Percentiles rank a stretch among this genome's conserved stretches.
Conservation (phyloP, 2,113 vertebrate genomes). For the Hippocampus guttulatus region DNA sequence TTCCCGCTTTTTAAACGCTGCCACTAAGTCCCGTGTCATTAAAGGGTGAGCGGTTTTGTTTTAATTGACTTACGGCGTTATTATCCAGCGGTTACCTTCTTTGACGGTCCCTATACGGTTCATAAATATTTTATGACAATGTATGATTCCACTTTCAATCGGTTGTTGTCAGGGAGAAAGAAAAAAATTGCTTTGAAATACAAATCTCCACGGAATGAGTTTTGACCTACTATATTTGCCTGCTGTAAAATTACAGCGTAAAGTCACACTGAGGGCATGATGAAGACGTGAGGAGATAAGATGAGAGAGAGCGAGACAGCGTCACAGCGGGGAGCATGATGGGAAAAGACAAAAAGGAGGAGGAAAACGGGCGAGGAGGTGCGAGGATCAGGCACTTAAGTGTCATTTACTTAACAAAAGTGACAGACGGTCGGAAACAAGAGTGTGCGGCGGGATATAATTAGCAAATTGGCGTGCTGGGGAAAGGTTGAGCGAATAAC, state of each 20-base stretch:
- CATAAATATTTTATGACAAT: neutral
- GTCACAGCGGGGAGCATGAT: conserved; percentile 54
- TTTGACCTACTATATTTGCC: neutral
- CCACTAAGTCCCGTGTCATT: too few species aligned
- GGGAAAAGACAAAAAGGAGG: conserved; percentile 55
- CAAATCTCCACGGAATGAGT: neutral
- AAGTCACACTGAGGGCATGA: conserved; percentile 32
- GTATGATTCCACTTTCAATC: neutral
- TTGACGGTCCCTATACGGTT: neutral
- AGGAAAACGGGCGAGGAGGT: conserved; percentile 25
- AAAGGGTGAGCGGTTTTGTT: neutral
- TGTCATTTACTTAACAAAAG: conserved; percentile 60
- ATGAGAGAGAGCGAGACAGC: conserved; percentile 26
- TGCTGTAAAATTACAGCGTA: conserved; percentile 19
- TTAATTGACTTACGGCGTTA: neutral
- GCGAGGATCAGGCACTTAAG: conserved; percentile 46
- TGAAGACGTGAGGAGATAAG: conserved; percentile 54
- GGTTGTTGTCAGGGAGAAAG: neutral
- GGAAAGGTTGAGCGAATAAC: conserved; percentile 37
- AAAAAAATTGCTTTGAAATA: neutral
- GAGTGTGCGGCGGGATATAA: conserved; percentile 40
- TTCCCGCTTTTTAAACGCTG: too few species aligned
- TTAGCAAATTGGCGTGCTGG: conserved; percentile 9
- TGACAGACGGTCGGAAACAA: conserved; percentile 48
- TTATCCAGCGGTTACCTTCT: neutral